Percentiles rank a stretch among this genome's conserved stretches.
phyloP scores from a whole-genome alignment of 2,113 vertebrate species.

The Chrysochloris asiatica region DNA sequence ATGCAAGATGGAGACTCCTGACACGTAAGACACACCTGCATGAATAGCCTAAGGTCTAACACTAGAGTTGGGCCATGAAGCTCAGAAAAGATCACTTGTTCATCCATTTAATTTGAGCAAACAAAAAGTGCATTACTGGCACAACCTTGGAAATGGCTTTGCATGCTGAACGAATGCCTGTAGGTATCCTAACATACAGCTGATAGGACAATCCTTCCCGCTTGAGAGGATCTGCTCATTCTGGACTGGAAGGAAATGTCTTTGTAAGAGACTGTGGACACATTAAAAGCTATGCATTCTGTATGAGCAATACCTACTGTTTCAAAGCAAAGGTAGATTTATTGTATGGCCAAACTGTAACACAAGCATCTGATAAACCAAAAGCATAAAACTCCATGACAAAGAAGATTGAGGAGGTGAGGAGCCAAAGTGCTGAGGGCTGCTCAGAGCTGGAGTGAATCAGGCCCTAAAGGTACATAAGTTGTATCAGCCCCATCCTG shows the following conservation, averaged over 20 bases:
- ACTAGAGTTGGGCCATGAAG: background rate
- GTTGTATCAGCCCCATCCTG: background rate
- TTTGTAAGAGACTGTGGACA: constrained; percentile 21
- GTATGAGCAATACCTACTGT: background rate
- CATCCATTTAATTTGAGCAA: constrained; percentile 37
- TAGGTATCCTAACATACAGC: background rate
- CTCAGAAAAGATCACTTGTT: constrained; percentile 6
- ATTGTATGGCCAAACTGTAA: background rate
- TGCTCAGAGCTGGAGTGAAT: background rate
- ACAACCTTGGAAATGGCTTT: constrained; percentile 5
- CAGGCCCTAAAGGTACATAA: background rate
- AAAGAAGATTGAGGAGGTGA: background rate
- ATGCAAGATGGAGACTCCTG: background rate
- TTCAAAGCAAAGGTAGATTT: constrained; percentile 37
- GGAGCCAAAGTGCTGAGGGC: background rate
- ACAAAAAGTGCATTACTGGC: background rate
- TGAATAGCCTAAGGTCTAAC: background rate
- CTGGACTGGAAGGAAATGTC: background rate
- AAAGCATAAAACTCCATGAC: background rate
- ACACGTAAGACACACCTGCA: background rate
- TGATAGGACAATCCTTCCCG: background rate
- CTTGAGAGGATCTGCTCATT: background rate
- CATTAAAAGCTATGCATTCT: background rate
- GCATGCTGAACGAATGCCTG: background rate
- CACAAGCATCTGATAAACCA: background rate